Evolutionary conservation across 2,888 invertebrate species (phyloP), one percentile per base, ranked within the genome.

Genomic region (Stictocephala bisonia): DNA sequence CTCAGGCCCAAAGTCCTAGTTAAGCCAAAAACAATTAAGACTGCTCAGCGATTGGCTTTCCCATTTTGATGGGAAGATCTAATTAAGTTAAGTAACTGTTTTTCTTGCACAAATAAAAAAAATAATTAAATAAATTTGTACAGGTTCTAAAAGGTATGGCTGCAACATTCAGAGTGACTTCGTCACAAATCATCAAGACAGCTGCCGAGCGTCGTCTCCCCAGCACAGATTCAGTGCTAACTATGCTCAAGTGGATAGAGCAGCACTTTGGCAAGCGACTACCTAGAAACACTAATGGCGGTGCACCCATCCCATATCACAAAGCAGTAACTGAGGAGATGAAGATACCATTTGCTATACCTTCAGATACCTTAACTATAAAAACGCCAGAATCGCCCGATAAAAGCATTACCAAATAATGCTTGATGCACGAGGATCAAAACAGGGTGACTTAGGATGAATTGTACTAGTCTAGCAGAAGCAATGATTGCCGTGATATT

Each of bases 141-240:
- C 82, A 95, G 94, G 94, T 95, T 0, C 85, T 95, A 72, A 95
- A 95, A 86, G 95, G 95, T 83, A 95, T 96, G 94, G 95, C 95
- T 0, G 93, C 94, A 0, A 95, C 95, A 2, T 96, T 96, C 88
- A 90, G 95, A 66, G 93, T 96, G 9, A 91, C 94, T 0, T 91
- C 93, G 0, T 94, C 94, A 0, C 88, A 90, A 81, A 94, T 95
- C 80, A 92, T 92, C 3, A 93, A 93, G 81, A 95, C 95, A 0
- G 92, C 93, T 0, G 95, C 95, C 0, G 95, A 95, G 82, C 88
- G 94, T 64, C 92, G 96, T 74, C 86, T 96, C 53, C 94, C 95
- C 0, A 94, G 93, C 35, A 93, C 95, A 0, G 95, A 96, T 84
- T 94, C 95, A 0, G 95, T 96, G 0, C 87, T 95, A 69, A 94